Evolutionary conservation across 2,888 invertebrate species (phyloP).

Genomic region (Eustalomyia histrio): DNA sequence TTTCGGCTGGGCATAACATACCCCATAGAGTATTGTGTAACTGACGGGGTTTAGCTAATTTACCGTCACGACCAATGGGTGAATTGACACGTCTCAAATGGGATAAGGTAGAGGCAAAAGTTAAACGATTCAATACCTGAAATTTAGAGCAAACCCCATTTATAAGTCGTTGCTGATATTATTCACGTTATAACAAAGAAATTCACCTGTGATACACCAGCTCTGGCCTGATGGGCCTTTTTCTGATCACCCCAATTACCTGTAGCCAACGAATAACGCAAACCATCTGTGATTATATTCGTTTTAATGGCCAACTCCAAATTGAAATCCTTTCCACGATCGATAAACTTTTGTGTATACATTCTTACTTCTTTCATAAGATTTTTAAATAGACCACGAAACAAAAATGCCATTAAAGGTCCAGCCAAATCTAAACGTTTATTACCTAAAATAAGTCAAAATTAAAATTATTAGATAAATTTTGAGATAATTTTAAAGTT

Average conservation of each 20-base stretch:
- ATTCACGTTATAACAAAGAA: slow-evolving; percentile 22
- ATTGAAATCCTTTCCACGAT: slow-evolving; percentile 99
- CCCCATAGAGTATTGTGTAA: slow-evolving; percentile 99
- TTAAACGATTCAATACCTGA: slow-evolving; percentile 97
- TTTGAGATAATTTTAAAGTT: no score
- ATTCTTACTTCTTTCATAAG: slow-evolving; percentile 97
- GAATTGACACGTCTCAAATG: slow-evolving; percentile 99
- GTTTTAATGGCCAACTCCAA: slow-evolving; percentile 94
- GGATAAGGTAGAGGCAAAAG: slow-evolving; percentile 98
- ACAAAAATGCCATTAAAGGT: slow-evolving; percentile 96
- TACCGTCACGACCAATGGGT: slow-evolving; percentile 99
- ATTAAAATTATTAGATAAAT: no score
- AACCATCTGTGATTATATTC: slow-evolving; percentile 97
- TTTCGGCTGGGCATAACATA: slow-evolving; percentile 99
- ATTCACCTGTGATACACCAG: slow-evolving; percentile 86
- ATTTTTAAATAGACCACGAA: slow-evolving; percentile 97
- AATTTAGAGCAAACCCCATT: not conserved
- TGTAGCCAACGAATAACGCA: slow-evolving; percentile 98
- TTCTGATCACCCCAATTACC: slow-evolving; percentile 99
- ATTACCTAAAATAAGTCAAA: slow-evolving; percentile 81
- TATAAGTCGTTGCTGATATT: not conserved
- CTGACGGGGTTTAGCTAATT: slow-evolving; percentile 98
- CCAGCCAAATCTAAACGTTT: slow-evolving; percentile 99
- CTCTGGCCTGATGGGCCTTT: slow-evolving; percentile 95
- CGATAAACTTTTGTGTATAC: slow-evolving; percentile 99